Conservation (phyloP, 2,888 invertebrate species). For the Arge pagana region DNA sequence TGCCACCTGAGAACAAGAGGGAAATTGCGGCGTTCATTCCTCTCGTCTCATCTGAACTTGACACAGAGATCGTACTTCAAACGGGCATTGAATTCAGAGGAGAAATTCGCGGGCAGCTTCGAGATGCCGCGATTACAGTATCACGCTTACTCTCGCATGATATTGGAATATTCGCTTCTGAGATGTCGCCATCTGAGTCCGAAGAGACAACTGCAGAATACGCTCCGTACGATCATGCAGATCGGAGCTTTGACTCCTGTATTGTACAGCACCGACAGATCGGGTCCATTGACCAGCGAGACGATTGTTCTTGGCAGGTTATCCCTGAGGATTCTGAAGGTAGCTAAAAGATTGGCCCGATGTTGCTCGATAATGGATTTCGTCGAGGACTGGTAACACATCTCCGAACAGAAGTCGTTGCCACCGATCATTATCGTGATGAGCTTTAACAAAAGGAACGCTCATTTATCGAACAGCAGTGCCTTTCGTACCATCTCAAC, state of each 20-base stretch:
- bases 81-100: neutral
- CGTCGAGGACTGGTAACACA: conserved; percentile 60
- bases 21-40: neutral
- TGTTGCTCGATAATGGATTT: conserved; percentile 58
- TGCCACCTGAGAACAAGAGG: conserved; percentile 57
- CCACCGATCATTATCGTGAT: conserved; percentile 65
- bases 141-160: conserved; percentile 55
- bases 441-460: conserved; percentile 59
- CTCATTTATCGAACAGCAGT: neutral
- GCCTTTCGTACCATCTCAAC: neutral
- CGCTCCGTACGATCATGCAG: conserved; percentile 57
- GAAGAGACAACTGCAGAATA: conserved; percentile 66
- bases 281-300: conserved; percentile 62
- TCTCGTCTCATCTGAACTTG: neutral
- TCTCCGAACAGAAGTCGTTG: conserved; percentile 67
- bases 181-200: conserved; percentile 49
- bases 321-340: conserved; percentile 61
- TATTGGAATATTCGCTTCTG: conserved; percentile 51
- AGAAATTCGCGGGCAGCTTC: neutral
- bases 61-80: neutral
- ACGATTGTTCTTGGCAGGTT: conserved; percentile 67
- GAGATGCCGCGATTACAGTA: neutral
- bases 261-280: conserved; percentile 56
- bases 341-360: conserved; percentile 58
- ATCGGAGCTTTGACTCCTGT: conserved; percentile 47